Evolutionary conservation across 2,888 invertebrate genomes (phyloP).

Genomic region (Mactromeris polynyma): DNA sequence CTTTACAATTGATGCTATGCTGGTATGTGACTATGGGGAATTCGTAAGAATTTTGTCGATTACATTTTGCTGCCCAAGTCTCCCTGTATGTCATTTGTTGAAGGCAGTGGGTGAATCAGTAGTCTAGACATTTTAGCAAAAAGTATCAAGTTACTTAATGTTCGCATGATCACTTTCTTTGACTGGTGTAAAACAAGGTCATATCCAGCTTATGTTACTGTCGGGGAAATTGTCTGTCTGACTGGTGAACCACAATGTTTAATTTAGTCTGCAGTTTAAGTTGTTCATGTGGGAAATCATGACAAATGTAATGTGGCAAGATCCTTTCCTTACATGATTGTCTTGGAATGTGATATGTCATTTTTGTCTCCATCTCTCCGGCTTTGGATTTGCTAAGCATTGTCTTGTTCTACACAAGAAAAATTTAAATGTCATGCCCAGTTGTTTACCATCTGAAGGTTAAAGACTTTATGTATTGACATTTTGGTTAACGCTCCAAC

Average conservation of each 20-base stretch:
- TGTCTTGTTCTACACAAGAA: background rate
- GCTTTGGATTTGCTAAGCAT: background rate
- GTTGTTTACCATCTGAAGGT: no score
- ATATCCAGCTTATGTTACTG: background rate
- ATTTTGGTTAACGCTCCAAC: no score
- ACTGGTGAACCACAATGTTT: background rate
- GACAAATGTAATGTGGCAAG: conserved; percentile 5
- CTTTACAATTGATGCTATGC: background rate
- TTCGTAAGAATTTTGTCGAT: background rate
- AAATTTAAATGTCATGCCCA: no score
- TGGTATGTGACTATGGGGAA: background rate
- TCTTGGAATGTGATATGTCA: background rate
- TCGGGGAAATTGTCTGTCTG: background rate
- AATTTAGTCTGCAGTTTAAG: background rate
- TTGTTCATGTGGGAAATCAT: background rate
- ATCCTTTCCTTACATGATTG: background rate
- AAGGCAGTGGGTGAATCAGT: background rate
- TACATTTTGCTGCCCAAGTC: background rate
- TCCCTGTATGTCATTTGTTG: background rate
- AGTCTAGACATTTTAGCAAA: background rate
- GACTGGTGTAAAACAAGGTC: background rate
- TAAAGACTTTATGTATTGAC: no score
- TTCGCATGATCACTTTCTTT: background rate
- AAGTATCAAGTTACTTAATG: background rate
- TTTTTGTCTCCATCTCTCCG: background rate